Evolutionary conservation across 2,888 invertebrate species (phyloP).

Genomic region (Orthosia gothica): DNA sequence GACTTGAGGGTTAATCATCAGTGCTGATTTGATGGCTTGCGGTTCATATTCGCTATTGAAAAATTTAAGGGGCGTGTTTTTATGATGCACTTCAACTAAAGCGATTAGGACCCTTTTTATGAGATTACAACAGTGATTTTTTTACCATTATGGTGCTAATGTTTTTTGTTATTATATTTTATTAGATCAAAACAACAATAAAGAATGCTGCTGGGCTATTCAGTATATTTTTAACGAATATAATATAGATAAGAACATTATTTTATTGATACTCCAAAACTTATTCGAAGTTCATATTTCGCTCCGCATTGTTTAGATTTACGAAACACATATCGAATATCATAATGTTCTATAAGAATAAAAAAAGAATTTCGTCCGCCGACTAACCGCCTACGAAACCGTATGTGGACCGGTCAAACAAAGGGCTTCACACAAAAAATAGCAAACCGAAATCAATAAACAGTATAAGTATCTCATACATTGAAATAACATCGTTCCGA

Average conservation of each 20-base stretch:
- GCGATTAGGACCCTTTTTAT: conserved; percentile 62
- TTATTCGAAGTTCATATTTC: conserved; percentile 21
- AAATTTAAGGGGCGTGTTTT: conserved; percentile 64
- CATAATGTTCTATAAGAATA: conserved; percentile 47
- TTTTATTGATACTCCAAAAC: neutral
- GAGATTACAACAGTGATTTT: conserved; percentile 45
- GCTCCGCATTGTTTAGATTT: conserved; percentile 45
- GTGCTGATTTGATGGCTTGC: conserved; percentile 81
- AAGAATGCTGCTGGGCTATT: neutral
- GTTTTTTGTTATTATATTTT: conserved; percentile 41
- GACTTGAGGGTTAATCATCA: conserved; percentile 85
- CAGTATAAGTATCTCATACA: conserved; percentile 61
- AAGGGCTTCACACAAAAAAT: conserved; percentile 61
- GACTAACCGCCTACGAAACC: conserved; percentile 58
- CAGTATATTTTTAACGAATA: neutral
- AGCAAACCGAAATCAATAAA: conserved; percentile 62
- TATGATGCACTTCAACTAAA: conserved; percentile 61
- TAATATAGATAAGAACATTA: neutral
- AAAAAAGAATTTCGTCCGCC: conserved; percentile 24
- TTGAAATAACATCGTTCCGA: conserved; percentile 55
- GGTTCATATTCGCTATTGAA: conserved; percentile 73
- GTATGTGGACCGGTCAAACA: conserved; percentile 54
- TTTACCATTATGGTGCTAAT: conserved; percentile 42
- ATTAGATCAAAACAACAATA: conserved; percentile 15
- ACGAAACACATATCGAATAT: conserved; percentile 50